Base-by-base conservation (phyloP, 2,113 vertebrate genomes). In the Hystrix cristata region DNA sequence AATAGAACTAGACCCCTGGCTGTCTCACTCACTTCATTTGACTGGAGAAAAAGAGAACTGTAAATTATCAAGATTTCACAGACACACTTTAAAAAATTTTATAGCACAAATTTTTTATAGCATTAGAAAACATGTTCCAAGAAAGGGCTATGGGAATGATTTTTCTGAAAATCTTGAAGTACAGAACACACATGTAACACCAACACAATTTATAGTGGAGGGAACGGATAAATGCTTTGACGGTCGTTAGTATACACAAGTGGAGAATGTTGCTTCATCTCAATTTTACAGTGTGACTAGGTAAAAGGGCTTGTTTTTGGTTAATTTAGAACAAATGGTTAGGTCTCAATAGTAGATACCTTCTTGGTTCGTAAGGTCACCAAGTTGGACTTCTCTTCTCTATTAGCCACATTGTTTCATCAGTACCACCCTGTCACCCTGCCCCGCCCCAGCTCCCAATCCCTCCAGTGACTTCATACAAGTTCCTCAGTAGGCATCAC, bases 1-100 rank as follows among this genome's bases (percentile, higher is more conserved):
- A 91, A 78, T 48, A 95, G 92, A 62, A 91, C 96, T 90, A 90
- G 7, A 80, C 87, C 94, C 21, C 57, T 25, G 94, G 34, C 8
- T 11, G 43, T 57, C 43, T 81, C 21, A 1, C 23, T 84, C 5
- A 64, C 57, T 95, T 97, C n/a, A 48, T 95, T 95, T 90, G 7
- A 87, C 25, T 79, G 29, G n/a, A 93, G 29, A 72, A 88, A 31
- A 82, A 86, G 83, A 91, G 48, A 95, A 43, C n/a, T 87, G 1
- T 89, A 93, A 91, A 71, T 86, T 90, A 74, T 60, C 34, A 55
- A 60, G 29, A 90, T 84, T 95, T 93, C 57, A 94, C 25, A 82
- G 69, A 71, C 48, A 64, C 15, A 87, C 60, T 92, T 91, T 65
- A 67, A 38, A 59, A 14, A 65, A 55, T 60, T 82, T 95, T n/a